Base-by-base conservation (phyloP, 2,888 invertebrate genomes). In the Euclidia mi region DNA sequence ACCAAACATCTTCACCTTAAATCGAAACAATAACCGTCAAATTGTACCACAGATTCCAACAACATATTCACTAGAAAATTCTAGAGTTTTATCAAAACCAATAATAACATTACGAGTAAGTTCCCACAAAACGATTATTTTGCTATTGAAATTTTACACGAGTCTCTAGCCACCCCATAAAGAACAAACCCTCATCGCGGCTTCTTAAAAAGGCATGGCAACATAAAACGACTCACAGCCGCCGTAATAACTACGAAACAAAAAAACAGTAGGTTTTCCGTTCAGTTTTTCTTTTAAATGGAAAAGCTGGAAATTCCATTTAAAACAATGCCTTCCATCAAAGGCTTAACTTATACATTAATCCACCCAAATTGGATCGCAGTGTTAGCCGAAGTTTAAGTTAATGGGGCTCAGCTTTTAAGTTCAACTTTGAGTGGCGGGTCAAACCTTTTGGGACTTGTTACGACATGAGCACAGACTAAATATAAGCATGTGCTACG, bases 281-380 rank as follows among this genome's bases (percentile, higher is more conserved):
- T 3, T 2, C 37, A 25, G 7, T 40, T 29, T 7, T 29, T 53
- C n/a, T 51, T 42, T 28, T 44, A 11, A 46, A 56, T 56, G 47
- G 50, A 45, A 63, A 57, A 45, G 42, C 45, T 69, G 38, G 32
- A 46, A 61, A 56, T 43, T 63, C 41, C 12, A 50, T 61, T 72
- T 52, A 51, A 63, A 58, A 66, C 55, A 63, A 56, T 61, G 48
- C 35, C 34, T 44, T 29, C 18, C 44, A 32, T 57, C 40, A 59
- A 61, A 72, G 56, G 49, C 38, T 35, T 40, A 28, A 31, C 34
- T 56, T 56, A 35, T 17, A 50, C 29, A 45, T 50, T 49, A 56
- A 56, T 49, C 56, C 56, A 45, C 18, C 56, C 14, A 56, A 56
- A 56, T 56, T 56, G 49, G 49, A 56, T 56, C 28, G 40, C 34